Percentiles rank a stretch among this genome's conserved stretches.
Evolutionary conservation across 2,113 vertebrate species (phyloP).

Genomic region (Neodontobutis hainanensis): DNA sequence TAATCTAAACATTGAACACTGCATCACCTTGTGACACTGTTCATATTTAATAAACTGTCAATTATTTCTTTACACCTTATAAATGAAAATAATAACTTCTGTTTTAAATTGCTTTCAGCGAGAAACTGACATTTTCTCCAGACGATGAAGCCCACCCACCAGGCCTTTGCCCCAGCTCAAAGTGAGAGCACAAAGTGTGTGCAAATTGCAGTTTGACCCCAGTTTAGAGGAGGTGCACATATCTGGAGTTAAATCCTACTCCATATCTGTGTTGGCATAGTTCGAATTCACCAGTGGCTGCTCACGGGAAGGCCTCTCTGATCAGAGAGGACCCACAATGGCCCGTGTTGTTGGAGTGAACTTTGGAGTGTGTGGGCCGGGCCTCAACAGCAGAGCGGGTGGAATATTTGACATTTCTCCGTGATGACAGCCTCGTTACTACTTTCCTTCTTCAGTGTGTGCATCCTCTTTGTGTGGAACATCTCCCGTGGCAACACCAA

Average conservation of each 20-base stretch:
- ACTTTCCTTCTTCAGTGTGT: constrained; percentile 56
- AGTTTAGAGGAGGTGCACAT: constrained; percentile 50
- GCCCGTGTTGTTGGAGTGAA: constrained; percentile 75
- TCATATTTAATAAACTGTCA: not conserved
- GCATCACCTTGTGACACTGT: too few species aligned
- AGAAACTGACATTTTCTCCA: constrained; percentile 57
- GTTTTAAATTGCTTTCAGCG: constrained; percentile 8
- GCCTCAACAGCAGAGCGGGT: constrained; percentile 57
- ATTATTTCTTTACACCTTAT: not conserved
- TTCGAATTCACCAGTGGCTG: constrained; percentile 64
- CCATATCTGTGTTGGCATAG: constrained; percentile 70
- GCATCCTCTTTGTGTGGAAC: constrained; percentile 47
- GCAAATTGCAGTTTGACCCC: constrained; percentile 62
- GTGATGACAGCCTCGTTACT: constrained; percentile 68
- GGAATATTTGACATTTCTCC: constrained; percentile 79
- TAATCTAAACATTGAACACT: too few species aligned
- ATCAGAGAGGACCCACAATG: constrained; percentile 75
- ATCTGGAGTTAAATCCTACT: constrained; percentile 62
- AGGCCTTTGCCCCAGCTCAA: constrained; percentile 28
- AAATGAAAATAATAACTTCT: not conserved
- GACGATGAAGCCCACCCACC: constrained; percentile 47
- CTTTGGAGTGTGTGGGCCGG: constrained; percentile 77
- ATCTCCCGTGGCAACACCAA: constrained; percentile 58
- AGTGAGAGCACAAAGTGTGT: constrained; percentile 39
- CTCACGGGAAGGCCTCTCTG: constrained; percentile 64